Evolutionary conservation across 2,888 invertebrate species (phyloP).

Genomic region (Tetanocera ferruginea): DNA sequence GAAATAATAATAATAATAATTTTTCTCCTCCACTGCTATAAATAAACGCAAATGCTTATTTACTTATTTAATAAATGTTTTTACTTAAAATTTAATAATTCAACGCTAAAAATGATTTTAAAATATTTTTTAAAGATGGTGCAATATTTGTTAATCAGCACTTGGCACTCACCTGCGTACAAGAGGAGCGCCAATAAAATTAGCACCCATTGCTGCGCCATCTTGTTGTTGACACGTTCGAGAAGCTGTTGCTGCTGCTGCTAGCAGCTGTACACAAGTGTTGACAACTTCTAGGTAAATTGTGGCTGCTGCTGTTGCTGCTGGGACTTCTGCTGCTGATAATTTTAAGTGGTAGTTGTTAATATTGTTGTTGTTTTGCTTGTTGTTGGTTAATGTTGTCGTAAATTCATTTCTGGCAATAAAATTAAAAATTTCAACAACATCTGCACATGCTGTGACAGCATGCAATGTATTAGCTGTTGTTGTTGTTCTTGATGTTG

Average conservation of each 20-base stretch:
- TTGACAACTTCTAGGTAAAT: constrained; percentile 15
- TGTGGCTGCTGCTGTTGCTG: constrained; percentile 13
- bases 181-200: constrained; percentile 51
- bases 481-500: neutral
- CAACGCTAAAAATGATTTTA: too few relatives aligned
- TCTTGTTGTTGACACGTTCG: neutral
- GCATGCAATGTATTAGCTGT: neutral
- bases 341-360: neutral
- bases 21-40: too few relatives aligned
- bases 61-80: too few relatives aligned
- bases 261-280: constrained; percentile 23
- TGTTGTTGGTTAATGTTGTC: constrained; percentile 28
- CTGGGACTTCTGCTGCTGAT: neutral
- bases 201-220: constrained; percentile 48
- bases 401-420: constrained; percentile 13
- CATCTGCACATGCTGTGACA: neutral
- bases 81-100: too few relatives aligned
- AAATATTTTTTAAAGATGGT: too few relatives aligned
- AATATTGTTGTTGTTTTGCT: constrained; percentile 21
- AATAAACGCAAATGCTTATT: too few relatives aligned
- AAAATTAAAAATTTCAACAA: constrained; percentile 2
- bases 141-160: neutral
- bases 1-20: too few relatives aligned
- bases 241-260: constrained; percentile 7
- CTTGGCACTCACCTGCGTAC: constrained; percentile 48